Evolutionary conservation across 2,113 vertebrate genomes (phyloP).

Genomic region (Sapayoa aenigma): DNA sequence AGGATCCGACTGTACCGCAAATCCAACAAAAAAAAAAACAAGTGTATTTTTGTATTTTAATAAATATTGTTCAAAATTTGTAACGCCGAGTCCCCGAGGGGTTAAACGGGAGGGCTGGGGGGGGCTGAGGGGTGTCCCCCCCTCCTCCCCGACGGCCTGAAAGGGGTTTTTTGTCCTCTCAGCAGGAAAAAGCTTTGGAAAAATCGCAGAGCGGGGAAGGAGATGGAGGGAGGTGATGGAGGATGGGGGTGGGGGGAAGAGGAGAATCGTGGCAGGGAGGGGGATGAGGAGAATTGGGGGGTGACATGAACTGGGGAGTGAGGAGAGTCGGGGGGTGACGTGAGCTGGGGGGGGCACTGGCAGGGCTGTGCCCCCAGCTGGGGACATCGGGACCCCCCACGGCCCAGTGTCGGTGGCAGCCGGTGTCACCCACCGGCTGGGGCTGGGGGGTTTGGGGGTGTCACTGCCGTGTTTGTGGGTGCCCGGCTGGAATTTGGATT

Average conservation of each 20-base stretch:
- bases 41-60: slow-evolving; percentile 78
- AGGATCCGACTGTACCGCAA: background rate
- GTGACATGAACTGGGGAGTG: no score
- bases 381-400: background rate
- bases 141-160: background rate
- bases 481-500: background rate
- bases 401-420: no score
- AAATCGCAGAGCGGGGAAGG: background rate
- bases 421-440: no score
- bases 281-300: background rate
- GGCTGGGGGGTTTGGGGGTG: no score
- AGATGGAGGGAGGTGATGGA: background rate
- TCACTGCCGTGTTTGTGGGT: no score
- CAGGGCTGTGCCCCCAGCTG: no score
- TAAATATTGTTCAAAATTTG: slow-evolving; percentile 72
- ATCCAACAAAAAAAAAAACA: background rate
- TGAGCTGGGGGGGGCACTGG: background rate
- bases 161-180: background rate
- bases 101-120: background rate
- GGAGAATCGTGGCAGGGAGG: background rate
- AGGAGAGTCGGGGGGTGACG: no score
- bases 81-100: slow-evolving; percentile 56
- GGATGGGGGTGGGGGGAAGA: no score
- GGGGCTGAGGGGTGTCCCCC: background rate
- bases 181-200: background rate